Evolutionary conservation across 2,888 invertebrate species (phyloP), one percentile per base, ranked within the genome.

Genomic region (Byasa hedistus): DNA sequence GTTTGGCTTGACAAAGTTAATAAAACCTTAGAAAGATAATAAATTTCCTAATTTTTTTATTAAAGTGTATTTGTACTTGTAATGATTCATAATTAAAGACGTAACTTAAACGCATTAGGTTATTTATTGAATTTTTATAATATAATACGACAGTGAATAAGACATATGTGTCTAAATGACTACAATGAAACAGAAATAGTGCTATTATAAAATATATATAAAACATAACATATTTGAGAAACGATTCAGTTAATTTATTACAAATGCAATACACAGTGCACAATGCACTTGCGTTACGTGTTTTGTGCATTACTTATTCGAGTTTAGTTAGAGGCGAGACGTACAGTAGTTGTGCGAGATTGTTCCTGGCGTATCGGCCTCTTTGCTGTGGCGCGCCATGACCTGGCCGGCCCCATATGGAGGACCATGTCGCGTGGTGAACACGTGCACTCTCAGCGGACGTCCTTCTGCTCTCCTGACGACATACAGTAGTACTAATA

Each of bases 371-470:
- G 69, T 89, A 89, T 23, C 85, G 81, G 44, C 91, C 95, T 0
- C 89, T 94, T 48, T 83, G 82, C 69, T 81, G 82, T 10, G 91
- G 91, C 1, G 91, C 91, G 0, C 91, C 91, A 76, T 95, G 95
- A 0, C 96, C 96, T 0, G 96, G 96, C 58, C 95, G 93, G 32
- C 96, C 96, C 96, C 96, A 97, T 74, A 96, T 92, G 15, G 94
- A 93, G 60, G 94, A 94, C 94, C 96, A 96, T 2, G 96, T 96
- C 72, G 93, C 93, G 81, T 96, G 96, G 81, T 97, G 96, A 70
- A 92, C 92, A 61, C 92, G 92, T 66, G 94, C 94, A 73, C 93
- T 93, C 79, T 95, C 95, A 44, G 93, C 92, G 52, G 96, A 96
- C 69, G 92, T 86, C 15, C 86, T 89, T 52, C 93, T 93, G 66